Percentiles rank a stretch among this genome's conserved stretches.
phyloP scores from a whole-genome alignment of 2,113 vertebrate genomes.

The Hyperopisus bebe region DNA sequence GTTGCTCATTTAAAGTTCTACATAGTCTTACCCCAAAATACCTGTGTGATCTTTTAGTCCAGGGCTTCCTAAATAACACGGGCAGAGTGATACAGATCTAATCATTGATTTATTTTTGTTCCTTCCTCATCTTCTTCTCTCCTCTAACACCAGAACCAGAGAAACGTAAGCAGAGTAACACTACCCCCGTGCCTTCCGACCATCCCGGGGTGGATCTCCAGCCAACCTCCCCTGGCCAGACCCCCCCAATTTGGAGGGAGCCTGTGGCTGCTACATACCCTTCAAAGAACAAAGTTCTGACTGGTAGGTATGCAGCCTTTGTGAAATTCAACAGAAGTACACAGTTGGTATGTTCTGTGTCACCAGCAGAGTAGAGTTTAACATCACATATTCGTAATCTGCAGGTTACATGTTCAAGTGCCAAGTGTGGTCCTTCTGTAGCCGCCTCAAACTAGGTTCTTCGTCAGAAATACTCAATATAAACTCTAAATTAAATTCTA shows the following conservation, averaged over 20 bases:
- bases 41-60: background rate
- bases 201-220: constrained; percentile 24
- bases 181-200: background rate
- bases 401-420: background rate
- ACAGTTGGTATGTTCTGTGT: background rate
- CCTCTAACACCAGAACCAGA: constrained; percentile 8
- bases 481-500: too few relatives aligned
- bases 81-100: background rate
- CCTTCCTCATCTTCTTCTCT: background rate
- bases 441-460: background rate
- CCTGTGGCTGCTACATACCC: constrained; percentile 55
- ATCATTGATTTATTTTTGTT: background rate
- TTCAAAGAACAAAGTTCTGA: constrained; percentile 53
- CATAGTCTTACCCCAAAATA: background rate
- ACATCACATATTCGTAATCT: background rate
- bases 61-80: too few relatives aligned
- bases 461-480: background rate
- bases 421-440: background rate
- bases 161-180: constrained; percentile 10
- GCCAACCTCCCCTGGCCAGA: constrained; percentile 17
- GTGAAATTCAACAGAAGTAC: background rate
- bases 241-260: constrained; percentile 41
- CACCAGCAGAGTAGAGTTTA: background rate
- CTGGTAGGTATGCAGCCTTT: constrained; percentile 58
- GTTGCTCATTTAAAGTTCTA: background rate